Conservation (phyloP, 2,797 vertebrate genomes). For the Ctenopoma kingsleyae region DNA sequence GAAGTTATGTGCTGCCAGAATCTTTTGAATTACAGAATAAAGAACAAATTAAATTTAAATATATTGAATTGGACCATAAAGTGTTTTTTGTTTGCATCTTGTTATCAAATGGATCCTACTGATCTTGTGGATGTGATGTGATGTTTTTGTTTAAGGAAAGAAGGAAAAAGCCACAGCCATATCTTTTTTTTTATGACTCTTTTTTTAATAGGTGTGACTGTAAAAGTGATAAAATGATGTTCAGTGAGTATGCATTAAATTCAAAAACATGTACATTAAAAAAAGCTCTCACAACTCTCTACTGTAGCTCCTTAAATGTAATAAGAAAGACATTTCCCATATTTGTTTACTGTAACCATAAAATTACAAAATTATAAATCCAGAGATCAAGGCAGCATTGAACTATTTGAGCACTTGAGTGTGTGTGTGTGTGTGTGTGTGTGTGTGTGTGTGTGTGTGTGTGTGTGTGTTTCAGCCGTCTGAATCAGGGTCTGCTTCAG, state of each 20-base stretch:
- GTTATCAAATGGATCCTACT: background rate
- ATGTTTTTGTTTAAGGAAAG: too few relatives aligned
- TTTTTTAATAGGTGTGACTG: background rate
- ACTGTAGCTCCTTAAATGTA: background rate
- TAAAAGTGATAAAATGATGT: background rate
- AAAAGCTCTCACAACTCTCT: background rate
- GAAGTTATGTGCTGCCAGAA: background rate
- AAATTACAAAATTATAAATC: slow-evolving; percentile 29
- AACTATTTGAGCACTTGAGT: background rate
- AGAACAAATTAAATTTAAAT: too few relatives aligned
- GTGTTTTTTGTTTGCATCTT: background rate
- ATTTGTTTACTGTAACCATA: slow-evolving; percentile 22
- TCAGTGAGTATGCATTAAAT: background rate
- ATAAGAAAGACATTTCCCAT: background rate
- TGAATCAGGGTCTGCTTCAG: slow-evolving; percentile 77
- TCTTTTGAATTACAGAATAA: background rate
- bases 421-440: slow-evolving; percentile 3
- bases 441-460: slow-evolving; percentile 14
- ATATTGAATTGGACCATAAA: background rate
- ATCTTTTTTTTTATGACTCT: background rate
- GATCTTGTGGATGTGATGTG: background rate
- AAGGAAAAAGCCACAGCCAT: background rate
- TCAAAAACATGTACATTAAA: background rate
- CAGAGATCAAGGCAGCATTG: slow-evolving; percentile 22
- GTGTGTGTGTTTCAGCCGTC: slow-evolving; percentile 59